Evolutionary conservation across 1,140 invertebrate genomes (phyloP).

Genomic region (Trachymyrmex cornetzi): DNA sequence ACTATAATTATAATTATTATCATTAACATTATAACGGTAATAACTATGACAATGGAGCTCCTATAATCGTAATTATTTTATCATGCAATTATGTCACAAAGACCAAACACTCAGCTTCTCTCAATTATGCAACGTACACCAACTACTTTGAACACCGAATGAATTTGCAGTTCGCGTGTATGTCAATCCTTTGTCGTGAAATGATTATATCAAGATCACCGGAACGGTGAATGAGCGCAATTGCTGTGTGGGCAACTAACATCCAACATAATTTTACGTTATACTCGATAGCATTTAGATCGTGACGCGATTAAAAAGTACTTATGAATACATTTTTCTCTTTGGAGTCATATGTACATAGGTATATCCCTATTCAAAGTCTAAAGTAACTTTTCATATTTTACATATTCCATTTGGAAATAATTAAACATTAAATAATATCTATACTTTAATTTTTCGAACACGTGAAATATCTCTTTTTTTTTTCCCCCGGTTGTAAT

Average conservation of each 20-base stretch:
- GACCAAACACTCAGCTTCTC: no score
- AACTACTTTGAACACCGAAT: neutral
- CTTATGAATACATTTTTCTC: neutral
- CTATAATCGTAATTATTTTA: no score
- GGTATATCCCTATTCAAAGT: neutral
- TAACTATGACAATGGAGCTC: no score
- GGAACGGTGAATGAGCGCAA: constrained; percentile 42
- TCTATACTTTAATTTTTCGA: neutral
- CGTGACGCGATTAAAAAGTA: constrained; percentile 37
- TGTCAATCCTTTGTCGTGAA: neutral
- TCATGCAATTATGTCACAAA: no score
- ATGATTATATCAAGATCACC: constrained; percentile 43
- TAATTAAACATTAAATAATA: neutral
- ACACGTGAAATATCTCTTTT: neutral
- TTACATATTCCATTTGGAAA: neutral
- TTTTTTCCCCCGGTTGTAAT: no score
- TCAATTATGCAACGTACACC: constrained; percentile 19
- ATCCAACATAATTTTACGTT: constrained; percentile 43
- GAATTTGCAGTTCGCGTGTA: constrained; percentile 38
- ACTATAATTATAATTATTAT: no score
- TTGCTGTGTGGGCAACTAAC: constrained; percentile 14
- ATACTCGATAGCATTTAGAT: constrained; percentile 37
- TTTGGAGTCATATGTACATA: neutral
- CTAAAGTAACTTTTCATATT: neutral
- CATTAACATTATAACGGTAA: no score